Evolutionary conservation across 2,888 invertebrate genomes (phyloP).

Genomic region (Vandiemenella viatica): DNA sequence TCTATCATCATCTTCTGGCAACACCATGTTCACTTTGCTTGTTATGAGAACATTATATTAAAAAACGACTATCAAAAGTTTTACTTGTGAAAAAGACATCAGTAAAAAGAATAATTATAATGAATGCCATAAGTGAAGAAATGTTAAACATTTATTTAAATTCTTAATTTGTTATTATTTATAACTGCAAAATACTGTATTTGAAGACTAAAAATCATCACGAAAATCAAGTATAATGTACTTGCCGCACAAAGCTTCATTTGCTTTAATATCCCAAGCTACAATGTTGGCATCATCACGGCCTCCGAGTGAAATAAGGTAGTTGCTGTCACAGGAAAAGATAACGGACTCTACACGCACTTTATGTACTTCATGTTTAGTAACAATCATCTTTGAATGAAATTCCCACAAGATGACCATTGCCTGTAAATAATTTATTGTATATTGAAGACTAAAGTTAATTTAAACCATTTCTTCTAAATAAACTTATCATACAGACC

Average conservation of each 20-base stretch:
- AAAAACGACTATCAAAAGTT: too few species aligned
- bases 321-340: slow-evolving; percentile 67
- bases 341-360: slow-evolving; percentile 74
- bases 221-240: too few species aligned
- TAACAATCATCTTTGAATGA: slow-evolving; percentile 40
- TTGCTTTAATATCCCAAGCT: slow-evolving; percentile 59
- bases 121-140: too few species aligned
- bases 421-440: slow-evolving; percentile 31
- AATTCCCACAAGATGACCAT: slow-evolving; percentile 80
- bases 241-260: slow-evolving; percentile 43
- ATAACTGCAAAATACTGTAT: too few species aligned
- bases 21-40: too few species aligned
- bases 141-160: too few species aligned
- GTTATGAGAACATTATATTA: too few species aligned
- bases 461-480: not conserved
- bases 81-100: too few species aligned
- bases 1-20: too few species aligned
- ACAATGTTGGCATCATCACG: slow-evolving; percentile 79
- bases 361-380: slow-evolving; percentile 70
- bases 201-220: too few species aligned
- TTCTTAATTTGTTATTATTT: too few species aligned
- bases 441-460: not conserved
- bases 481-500: slow-evolving; percentile 26
- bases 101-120: too few species aligned
- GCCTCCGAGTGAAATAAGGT: slow-evolving; percentile 74